These are phyloP conservation scores for Melanotaenia maccullochi DNA, from an alignment of 2,797 vertebrate genomes.

Conservation along the genomic window DNA sequence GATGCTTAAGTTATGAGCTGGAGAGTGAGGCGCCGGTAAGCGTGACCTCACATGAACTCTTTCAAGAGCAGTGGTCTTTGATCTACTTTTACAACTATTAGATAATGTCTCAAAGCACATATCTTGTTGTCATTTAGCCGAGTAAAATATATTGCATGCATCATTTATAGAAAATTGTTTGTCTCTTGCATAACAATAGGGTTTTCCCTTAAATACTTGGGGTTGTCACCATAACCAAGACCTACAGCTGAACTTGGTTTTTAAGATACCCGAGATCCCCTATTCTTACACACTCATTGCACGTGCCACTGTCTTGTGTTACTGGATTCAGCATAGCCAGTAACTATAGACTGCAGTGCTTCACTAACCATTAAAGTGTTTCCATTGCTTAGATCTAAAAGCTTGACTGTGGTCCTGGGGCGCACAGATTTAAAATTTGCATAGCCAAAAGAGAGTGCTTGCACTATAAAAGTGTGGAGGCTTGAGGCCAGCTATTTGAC, in stretches of 20 bases:
- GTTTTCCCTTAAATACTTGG: constrained; percentile 50
- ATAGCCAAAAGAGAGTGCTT: constrained; percentile 74
- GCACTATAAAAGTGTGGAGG: constrained; percentile 50
- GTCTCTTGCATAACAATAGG: constrained; percentile 57
- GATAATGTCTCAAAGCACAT: constrained; percentile 56
- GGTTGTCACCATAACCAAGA: constrained; percentile 62
- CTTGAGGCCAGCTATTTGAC: constrained; percentile 74
- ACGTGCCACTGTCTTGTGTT: constrained; percentile 53
- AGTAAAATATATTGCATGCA: constrained; percentile 59
- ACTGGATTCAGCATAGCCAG: constrained; percentile 40
- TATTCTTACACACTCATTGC: constrained; percentile 46
- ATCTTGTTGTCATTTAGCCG: constrained; percentile 45
- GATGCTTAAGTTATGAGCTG: constrained; percentile 76
- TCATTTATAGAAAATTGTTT: constrained; percentile 46
- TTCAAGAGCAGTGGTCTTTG: constrained; percentile 63
- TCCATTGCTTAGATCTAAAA: constrained; percentile 50
- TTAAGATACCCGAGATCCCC: constrained; percentile 62
- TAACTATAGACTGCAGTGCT: constrained; percentile 44
- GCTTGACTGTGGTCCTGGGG: constrained; percentile 34
- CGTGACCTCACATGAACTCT: constrained; percentile 76
- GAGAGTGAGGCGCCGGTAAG: constrained; percentile 60
- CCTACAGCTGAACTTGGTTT: constrained; percentile 64
- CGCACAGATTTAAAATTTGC: constrained; percentile 77
- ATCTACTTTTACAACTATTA: constrained; percentile 67
- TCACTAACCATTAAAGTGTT: constrained; percentile 56